A percentile compares a stretch with the other conserved stretches of the same genome.
phyloP scores from a whole-genome alignment of 1,140 invertebrate genomes.

The Orchestia grillus region DNA sequence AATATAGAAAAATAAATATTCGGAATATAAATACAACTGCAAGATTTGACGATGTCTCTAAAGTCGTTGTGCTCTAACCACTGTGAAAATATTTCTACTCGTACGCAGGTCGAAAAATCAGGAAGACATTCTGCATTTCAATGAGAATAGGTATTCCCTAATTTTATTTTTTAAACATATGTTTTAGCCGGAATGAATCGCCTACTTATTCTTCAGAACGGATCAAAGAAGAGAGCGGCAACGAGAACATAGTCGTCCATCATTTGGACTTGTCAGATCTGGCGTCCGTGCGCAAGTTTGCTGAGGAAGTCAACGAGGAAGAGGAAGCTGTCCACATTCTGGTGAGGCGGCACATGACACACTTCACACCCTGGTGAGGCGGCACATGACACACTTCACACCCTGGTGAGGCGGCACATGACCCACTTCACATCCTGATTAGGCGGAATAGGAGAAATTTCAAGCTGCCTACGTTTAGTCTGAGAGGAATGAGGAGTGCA shows the following conservation, averaged over 20 bases:
- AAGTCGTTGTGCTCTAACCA: not conserved
- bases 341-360: constrained; percentile 70
- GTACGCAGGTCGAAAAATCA: not conserved
- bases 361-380: constrained; percentile 78
- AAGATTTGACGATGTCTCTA: not conserved
- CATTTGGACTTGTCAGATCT: constrained; percentile 81
- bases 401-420: constrained; percentile 75
- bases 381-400: constrained; percentile 72
- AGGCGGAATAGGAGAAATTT: not conserved
- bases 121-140: not conserved
- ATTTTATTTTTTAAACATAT: not conserved
- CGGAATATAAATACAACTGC: not conserved
- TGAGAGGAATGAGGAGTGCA: too few relatives aligned
- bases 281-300: constrained; percentile 80
- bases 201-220: not conserved
- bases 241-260: constrained; percentile 73
- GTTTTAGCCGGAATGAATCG: not conserved
- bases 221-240: constrained; percentile 60
- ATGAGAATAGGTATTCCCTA: not conserved
- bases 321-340: constrained; percentile 80
- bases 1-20: not conserved
- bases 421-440: constrained; percentile 78
- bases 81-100: not conserved
- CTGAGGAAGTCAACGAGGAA: constrained; percentile 75
- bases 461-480: too few relatives aligned